A percentile compares a stretch with the other conserved stretches of the same genome.
Conservation (phyloP, 23 tunicate genomes). For the Trididemnum clinides region DNA sequence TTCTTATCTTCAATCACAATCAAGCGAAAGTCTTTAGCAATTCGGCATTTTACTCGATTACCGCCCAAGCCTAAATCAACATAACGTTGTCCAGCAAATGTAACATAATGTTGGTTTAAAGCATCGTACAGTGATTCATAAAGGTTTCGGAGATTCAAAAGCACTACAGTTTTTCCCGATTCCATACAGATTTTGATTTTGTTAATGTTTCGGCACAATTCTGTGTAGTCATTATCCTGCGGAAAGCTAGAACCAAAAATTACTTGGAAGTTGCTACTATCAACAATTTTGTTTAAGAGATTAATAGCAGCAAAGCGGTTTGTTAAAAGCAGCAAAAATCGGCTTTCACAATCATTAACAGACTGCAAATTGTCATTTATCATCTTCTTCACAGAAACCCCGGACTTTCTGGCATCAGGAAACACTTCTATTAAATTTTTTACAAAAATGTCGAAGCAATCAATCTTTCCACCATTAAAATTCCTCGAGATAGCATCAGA, state of each 20-base stretch:
- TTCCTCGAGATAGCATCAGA: slow-evolving; percentile 56
- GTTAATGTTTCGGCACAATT: slow-evolving; percentile 78
- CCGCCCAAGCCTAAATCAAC: slow-evolving; percentile 86
- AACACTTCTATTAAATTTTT: background rate
- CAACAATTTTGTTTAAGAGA: slow-evolving; percentile 30
- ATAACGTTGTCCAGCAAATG: slow-evolving; percentile 75
- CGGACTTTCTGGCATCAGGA: background rate
- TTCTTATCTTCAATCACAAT: slow-evolving; percentile 70
- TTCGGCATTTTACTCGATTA: slow-evolving; percentile 69
- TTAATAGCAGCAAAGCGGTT: slow-evolving; percentile 60
- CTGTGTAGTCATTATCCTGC: slow-evolving; percentile 66
- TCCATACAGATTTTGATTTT: slow-evolving; percentile 82
- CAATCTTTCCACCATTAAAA: slow-evolving; percentile 68
- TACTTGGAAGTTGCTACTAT: slow-evolving; percentile 38
- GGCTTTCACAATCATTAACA: slow-evolving; percentile 41
- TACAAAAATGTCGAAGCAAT: slow-evolving; percentile 36
- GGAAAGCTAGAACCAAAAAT: slow-evolving; percentile 92
- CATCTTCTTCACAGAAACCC: slow-evolving; percentile 23
- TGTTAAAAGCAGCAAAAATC: slow-evolving; percentile 59
- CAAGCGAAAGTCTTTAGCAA: slow-evolving; percentile 47
- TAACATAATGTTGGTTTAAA: slow-evolving; percentile 80
- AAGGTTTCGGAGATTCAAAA: slow-evolving; percentile 58
- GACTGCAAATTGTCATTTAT: slow-evolving; percentile 36
- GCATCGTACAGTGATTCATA: slow-evolving; percentile 88
- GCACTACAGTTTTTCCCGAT: slow-evolving; percentile 63